These are phyloP conservation scores for Drosophila pachea DNA, from an alignment of 1,140 invertebrate species.

Conservation along the genomic window DNA sequence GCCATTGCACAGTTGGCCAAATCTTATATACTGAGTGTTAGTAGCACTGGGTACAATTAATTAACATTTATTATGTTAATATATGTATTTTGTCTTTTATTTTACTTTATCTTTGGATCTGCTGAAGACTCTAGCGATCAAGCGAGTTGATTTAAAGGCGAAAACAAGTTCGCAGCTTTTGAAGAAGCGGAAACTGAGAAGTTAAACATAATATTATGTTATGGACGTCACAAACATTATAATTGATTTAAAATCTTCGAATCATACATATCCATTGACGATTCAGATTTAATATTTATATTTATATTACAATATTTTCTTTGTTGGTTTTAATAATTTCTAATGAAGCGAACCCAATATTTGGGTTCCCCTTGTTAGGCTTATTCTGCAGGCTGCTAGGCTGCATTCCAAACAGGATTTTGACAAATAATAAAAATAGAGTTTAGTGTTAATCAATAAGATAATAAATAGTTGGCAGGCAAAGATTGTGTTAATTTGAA, in stretches of 20 bases:
- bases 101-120: constrained; percentile 3
- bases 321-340: no score
- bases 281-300: no score
- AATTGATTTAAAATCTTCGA: no score
- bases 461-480: no score
- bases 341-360: no score
- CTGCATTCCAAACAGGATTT: no score
- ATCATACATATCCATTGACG: no score
- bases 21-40: constrained; percentile 54
- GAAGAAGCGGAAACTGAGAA: constrained; percentile 31
- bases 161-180: constrained; percentile 33
- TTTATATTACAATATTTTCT: no score
- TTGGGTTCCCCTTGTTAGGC: no score
- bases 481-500: constrained; percentile 1
- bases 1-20: constrained; percentile 1
- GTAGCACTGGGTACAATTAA: constrained; percentile 22
- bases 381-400: no score
- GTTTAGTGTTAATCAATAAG: background rate
- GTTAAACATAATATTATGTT: no score
- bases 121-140: constrained; percentile 3
- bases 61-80: constrained; percentile 59
- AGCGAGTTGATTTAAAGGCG: constrained; percentile 25
- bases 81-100: constrained; percentile 21
- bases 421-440: no score
- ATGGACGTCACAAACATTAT: constrained; percentile 11